These are phyloP conservation scores for Phortica variegata DNA, from an alignment of 1,140 invertebrate genomes.

Conservation along the genomic window DNA sequence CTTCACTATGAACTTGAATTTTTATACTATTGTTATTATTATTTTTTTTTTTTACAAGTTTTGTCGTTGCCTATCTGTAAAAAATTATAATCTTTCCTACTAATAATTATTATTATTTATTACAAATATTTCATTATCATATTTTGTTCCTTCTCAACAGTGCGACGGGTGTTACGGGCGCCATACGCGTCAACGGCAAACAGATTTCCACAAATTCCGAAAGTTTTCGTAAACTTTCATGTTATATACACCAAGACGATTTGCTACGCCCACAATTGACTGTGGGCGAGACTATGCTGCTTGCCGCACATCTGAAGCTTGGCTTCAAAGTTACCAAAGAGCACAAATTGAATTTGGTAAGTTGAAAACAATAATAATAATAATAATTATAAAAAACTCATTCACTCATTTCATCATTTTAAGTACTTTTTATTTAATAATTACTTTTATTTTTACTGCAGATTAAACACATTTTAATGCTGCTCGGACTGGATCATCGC, in stretches of 20 bases:
- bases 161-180: constrained; percentile 65
- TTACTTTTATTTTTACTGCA: constrained; percentile 54
- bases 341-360: constrained; percentile 44
- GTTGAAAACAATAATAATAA: neutral
- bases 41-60: constrained; percentile 8
- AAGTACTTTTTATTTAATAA: neutral
- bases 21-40: constrained; percentile 18
- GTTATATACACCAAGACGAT: constrained; percentile 92
- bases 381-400: neutral
- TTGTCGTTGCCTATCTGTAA: no score
- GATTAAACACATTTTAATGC: constrained; percentile 70
- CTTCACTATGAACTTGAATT: constrained; percentile 47
- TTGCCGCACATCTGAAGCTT: constrained; percentile 85
- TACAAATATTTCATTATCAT: neutral
- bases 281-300: constrained; percentile 80
- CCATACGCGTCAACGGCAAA: constrained; percentile 74
- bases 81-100: constrained; percentile 6
- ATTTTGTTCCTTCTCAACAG: constrained; percentile 43
- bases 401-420: neutral
- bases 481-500: constrained; percentile 68
- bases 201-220: constrained; percentile 68
- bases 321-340: constrained; percentile 62
- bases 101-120: constrained; percentile 8
- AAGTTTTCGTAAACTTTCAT: constrained; percentile 74
- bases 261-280: constrained; percentile 76